These are phyloP conservation scores for Paratilapia polleni DNA, from an alignment of 2,113 vertebrate genomes.

Conservation along the genomic window DNA sequence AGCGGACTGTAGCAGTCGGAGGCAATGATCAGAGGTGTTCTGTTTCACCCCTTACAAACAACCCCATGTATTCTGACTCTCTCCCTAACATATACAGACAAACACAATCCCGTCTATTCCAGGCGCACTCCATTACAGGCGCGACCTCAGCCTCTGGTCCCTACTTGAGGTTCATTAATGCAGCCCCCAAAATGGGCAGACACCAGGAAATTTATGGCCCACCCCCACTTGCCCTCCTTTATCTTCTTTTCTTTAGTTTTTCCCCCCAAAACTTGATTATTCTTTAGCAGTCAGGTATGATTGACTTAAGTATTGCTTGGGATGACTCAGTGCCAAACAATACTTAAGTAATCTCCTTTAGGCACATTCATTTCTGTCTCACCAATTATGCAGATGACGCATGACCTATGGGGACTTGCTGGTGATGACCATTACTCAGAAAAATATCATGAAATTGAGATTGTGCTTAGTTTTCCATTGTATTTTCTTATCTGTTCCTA, in stretches of 20 bases:
- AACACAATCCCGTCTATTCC: constrained; percentile 74
- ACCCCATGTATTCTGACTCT: constrained; percentile 48
- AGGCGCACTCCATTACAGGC: constrained; percentile 79
- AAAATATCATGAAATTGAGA: background rate
- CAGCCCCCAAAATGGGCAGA: constrained; percentile 72
- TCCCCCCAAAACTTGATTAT: constrained; percentile 69
- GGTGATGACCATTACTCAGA: constrained; percentile 33
- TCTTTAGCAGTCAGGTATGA: constrained; percentile 70
- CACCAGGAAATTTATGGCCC: constrained; percentile 71
- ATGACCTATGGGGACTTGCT: constrained; percentile 38
- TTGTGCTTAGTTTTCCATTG: background rate
- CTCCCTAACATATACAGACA: constrained; percentile 25
- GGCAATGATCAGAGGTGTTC: constrained; percentile 68
- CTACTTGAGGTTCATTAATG: constrained; percentile 83
- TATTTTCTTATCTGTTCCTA: background rate
- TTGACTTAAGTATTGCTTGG: constrained; percentile 41
- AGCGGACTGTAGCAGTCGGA: constrained; percentile 44
- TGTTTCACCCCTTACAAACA: constrained; percentile 69
- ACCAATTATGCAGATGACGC: constrained; percentile 53
- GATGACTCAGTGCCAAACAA: constrained; percentile 39
- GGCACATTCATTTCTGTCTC: constrained; percentile 66
- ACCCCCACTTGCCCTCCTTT: background rate
- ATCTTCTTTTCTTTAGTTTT: background rate
- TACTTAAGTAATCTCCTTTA: too few relatives aligned
- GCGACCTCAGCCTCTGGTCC: constrained; percentile 67